phyloP scores from a whole-genome alignment of 2,888 invertebrate species.

The Carcina quercana region DNA sequence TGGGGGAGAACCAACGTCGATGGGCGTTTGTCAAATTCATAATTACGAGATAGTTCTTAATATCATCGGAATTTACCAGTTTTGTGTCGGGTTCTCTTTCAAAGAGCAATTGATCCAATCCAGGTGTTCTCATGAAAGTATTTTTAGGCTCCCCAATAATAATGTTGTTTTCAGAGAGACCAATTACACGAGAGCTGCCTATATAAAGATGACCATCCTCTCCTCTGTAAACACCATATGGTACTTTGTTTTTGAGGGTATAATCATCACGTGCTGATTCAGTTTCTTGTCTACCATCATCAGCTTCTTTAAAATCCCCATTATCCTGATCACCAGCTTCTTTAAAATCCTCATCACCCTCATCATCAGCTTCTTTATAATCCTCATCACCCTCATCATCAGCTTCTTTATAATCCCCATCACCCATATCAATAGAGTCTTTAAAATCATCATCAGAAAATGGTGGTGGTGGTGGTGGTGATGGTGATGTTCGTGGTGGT shows the following conservation, averaged over 20 bases:
- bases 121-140: conserved; percentile 8
- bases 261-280: background rate
- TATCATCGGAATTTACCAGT: conserved; percentile 6
- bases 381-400: background rate
- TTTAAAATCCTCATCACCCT: background rate
- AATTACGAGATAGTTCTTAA: conserved; percentile 11
- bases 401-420: background rate
- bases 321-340: background rate
- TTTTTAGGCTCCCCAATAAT: conserved; percentile 3
- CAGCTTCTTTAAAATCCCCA: background rate
- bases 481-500: too few species aligned
- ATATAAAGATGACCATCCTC: conserved; percentile 7
- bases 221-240: conserved; percentile 8
- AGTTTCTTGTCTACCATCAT: background rate
- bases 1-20: background rate
- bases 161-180: background rate
- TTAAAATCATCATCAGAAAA: background rate
- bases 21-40: conserved; percentile 3
- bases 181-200: conserved; percentile 8
- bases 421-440: background rate
- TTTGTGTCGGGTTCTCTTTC: conserved; percentile 6
- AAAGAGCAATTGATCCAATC: conserved; percentile 8
- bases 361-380: background rate
- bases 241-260: conserved; percentile 2
- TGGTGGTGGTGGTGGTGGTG: too few species aligned